A percentile compares a stretch with the other conserved stretches of the same genome.
Evolutionary conservation across 2,888 invertebrate species (phyloP).

Genomic region (Dicyrtoma fusca): DNA sequence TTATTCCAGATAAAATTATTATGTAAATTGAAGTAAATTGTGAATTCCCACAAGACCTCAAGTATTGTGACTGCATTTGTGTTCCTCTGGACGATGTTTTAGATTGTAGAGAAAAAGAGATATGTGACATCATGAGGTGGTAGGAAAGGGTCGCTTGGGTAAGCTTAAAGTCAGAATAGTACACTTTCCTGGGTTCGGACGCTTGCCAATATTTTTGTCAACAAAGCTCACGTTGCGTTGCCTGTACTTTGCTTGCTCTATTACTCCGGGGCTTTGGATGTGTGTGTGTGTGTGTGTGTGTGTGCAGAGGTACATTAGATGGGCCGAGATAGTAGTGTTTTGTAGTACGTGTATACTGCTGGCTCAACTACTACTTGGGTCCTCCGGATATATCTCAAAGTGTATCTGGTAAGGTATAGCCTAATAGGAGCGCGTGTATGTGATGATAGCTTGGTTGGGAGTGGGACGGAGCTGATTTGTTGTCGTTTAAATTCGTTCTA

Average conservation of each 20-base stretch:
- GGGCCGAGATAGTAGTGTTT: too few species aligned
- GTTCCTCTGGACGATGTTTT: constrained; percentile 21
- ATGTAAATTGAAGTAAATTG: constrained; percentile 37
- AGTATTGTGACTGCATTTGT: constrained; percentile 15
- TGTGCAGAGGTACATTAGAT: too few species aligned
- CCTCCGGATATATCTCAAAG: background rate
- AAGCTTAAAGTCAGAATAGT: background rate
- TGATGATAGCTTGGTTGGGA: too few species aligned
- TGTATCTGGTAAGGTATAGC: too few species aligned
- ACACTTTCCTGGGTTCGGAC: background rate
- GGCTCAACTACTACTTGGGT: too few species aligned
- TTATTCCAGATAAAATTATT: constrained; percentile 23
- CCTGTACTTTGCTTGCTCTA: too few species aligned
- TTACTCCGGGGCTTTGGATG: too few species aligned
- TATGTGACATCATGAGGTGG: constrained; percentile 16
- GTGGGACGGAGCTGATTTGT: background rate
- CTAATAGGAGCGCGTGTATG: too few species aligned
- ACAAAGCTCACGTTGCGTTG: constrained; percentile 15
- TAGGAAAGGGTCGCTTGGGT: constrained; percentile 22
- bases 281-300: too few species aligned
- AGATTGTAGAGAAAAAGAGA: constrained; percentile 4
- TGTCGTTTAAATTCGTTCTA: constrained; percentile 6
- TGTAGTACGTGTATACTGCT: too few species aligned
- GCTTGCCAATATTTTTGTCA: constrained; percentile 26
- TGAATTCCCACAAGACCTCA: constrained; percentile 26